Conservation (phyloP, 2,888 invertebrate species). For the Entomobrya proxima region DNA sequence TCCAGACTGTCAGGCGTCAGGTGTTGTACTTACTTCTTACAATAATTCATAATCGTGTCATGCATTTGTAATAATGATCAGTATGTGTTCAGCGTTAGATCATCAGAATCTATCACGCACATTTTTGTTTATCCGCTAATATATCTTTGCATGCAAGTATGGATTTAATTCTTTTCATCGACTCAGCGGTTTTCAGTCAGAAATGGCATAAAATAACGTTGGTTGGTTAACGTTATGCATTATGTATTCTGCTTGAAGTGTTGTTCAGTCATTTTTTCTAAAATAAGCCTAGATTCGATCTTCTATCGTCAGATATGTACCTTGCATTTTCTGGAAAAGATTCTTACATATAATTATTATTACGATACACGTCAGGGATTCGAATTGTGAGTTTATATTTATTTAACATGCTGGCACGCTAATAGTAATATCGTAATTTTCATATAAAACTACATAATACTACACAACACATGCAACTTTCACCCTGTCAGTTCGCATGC, state of each 20-base stretch:
- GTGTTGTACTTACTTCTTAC: too few relatives aligned
- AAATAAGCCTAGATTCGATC: too few relatives aligned
- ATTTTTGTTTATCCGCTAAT: neutral
- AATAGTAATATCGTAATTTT: constrained; percentile 58
- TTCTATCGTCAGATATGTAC: too few relatives aligned
- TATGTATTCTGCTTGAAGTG: too few relatives aligned
- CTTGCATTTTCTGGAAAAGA: too few relatives aligned
- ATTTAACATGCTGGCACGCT: constrained; percentile 32
- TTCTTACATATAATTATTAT: constrained; percentile 22
- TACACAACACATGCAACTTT: constrained; percentile 49
- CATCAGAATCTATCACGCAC: neutral
- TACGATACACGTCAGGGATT: constrained; percentile 13
- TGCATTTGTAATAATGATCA: too few relatives aligned
- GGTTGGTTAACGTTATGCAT: too few relatives aligned
- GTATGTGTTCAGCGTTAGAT: neutral
- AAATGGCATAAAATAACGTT: neutral
- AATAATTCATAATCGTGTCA: too few relatives aligned
- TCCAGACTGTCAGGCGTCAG: too few relatives aligned
- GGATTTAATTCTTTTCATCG: neutral
- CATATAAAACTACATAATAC: constrained; percentile 42
- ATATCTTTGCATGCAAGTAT: constrained; percentile 13
- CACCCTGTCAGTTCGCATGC: constrained; percentile 27
- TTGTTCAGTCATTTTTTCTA: too few relatives aligned
- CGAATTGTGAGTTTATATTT: neutral
- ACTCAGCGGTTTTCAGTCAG: neutral